Conservation (phyloP, 30 jellyfish, hydroid and myxozoan genomes). For the Turritopsis rubra region DNA sequence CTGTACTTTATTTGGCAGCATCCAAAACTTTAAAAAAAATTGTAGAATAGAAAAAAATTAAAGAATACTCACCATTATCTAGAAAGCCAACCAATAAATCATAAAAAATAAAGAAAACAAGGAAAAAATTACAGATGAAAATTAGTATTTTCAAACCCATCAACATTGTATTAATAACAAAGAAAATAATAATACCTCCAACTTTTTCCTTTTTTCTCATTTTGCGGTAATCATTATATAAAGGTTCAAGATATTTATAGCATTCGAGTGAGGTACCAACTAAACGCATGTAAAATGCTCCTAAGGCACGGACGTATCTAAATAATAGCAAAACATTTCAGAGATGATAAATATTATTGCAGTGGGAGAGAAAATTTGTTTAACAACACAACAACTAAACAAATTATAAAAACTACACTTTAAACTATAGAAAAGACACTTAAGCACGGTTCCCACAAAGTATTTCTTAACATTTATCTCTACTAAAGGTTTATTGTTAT, state of each 20-base stretch:
- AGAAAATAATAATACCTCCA: conserved; percentile 61
- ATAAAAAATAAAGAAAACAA: background rate
- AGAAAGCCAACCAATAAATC: background rate
- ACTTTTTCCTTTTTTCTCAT: conserved; percentile 48
- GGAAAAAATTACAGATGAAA: background rate
- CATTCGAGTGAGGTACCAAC: conserved; percentile 96
- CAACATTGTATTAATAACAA: background rate
- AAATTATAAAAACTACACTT: too few relatives aligned
- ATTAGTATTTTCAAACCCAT: background rate
- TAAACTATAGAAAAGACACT: too few relatives aligned
- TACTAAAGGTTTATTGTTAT: too few relatives aligned
- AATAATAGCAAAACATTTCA: conserved; percentile 1
- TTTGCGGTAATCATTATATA: conserved; percentile 93
- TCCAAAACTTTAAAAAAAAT: too few relatives aligned
- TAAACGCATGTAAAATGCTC: conserved; percentile 97
- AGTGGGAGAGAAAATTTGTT: too few relatives aligned
- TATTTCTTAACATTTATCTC: too few relatives aligned
- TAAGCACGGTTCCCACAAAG: too few relatives aligned
- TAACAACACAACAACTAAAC: too few relatives aligned
- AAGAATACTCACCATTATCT: background rate
- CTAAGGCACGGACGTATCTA: conserved; percentile 99
- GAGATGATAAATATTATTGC: too few relatives aligned
- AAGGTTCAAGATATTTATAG: conserved; percentile 93
- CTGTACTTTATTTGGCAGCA: too few relatives aligned
- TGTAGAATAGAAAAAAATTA: background rate